Evolutionary conservation across 2,888 invertebrate genomes (phyloP).

Genomic region (Meta bourneti): DNA sequence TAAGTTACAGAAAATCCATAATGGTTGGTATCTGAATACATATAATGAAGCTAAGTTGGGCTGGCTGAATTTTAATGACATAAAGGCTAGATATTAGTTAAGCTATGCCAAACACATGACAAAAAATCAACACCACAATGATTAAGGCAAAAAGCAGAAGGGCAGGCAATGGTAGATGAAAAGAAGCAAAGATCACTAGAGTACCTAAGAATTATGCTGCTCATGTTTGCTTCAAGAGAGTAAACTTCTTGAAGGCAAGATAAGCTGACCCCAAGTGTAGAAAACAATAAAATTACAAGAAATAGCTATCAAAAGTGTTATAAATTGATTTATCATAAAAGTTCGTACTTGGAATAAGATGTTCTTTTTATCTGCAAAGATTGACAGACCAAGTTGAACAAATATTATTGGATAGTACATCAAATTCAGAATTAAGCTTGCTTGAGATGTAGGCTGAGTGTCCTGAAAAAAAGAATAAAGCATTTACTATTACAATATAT

Average conservation of each 20-base stretch:
- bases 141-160: no score
- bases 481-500: background rate
- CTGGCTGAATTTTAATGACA: no score
- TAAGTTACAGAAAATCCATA: no score
- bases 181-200: background rate
- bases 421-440: constrained; percentile 22
- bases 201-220: background rate
- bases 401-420: constrained; percentile 41
- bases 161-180: background rate
- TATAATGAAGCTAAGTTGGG: no score
- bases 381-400: constrained; percentile 42
- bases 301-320: no score
- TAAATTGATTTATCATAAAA: background rate
- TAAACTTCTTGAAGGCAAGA: background rate
- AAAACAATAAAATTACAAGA: background rate
- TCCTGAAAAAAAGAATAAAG: constrained; percentile 23
- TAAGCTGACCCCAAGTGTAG: no score
- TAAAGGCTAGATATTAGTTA: no score
- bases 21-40: no score
- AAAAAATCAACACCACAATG: no score
- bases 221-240: background rate
- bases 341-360: constrained; percentile 28
- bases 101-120: no score
- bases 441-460: constrained; percentile 10
- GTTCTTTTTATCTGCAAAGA: constrained; percentile 40